Percentiles rank a stretch among this genome's conserved stretches.
These are phyloP conservation scores for Rhopalosiphum maidis DNA, from an alignment of 1,140 invertebrate species.

Conservation along the genomic window DNA sequence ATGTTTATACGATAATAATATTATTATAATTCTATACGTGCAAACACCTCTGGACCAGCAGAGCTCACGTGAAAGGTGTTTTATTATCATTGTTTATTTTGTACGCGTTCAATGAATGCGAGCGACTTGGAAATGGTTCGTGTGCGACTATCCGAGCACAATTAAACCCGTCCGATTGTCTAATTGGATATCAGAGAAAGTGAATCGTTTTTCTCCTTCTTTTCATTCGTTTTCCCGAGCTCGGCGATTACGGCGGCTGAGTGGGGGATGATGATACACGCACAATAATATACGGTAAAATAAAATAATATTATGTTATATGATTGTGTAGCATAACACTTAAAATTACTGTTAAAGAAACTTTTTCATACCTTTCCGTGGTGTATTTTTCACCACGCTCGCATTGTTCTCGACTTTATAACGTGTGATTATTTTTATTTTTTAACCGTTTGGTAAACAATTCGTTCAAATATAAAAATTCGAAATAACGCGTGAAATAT, in stretches of 20 bases:
- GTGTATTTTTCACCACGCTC: neutral
- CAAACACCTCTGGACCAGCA: neutral
- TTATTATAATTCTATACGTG: neutral
- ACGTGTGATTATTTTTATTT: neutral
- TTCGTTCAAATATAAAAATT: neutral
- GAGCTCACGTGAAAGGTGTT: neutral
- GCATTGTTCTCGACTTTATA: neutral
- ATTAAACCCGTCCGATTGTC: slow-evolving; percentile 41
- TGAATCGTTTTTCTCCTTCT: slow-evolving; percentile 42
- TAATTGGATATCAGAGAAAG: slow-evolving; percentile 35
- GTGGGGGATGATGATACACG: neutral
- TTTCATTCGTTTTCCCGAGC: neutral
- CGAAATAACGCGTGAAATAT: too few species aligned
- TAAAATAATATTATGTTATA: neutral
- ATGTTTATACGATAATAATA: neutral
- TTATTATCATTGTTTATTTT: slow-evolving; percentile 39
- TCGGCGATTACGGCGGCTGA: too few species aligned
- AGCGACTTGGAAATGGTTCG: slow-evolving; percentile 22
- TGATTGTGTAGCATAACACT: neutral
- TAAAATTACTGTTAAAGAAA: neutral
- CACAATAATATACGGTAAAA: neutral
- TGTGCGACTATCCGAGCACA: slow-evolving; percentile 17
- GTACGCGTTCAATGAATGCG: slow-evolving; percentile 27
- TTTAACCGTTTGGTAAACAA: neutral
- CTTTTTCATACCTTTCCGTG: neutral